Conservation (phyloP, 1,140 invertebrate genomes). For the Euura saliciscinereae region DNA sequence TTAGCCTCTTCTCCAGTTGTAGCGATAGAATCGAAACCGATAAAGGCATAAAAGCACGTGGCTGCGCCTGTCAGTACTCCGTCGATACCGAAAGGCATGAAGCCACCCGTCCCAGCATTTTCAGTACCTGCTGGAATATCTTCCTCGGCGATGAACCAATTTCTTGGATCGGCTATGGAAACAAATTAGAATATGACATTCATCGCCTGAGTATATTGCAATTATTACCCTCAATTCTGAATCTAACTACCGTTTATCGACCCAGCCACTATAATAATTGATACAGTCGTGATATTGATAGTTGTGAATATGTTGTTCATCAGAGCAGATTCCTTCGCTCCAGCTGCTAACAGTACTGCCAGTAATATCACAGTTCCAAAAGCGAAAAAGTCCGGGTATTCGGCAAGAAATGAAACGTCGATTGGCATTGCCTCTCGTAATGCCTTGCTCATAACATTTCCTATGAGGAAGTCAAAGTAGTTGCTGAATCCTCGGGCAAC, state of each 20-base stretch:
- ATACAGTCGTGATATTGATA: constrained; percentile 73
- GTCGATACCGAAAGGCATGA: constrained; percentile 79
- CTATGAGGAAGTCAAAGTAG: constrained; percentile 73
- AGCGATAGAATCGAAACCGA: constrained; percentile 90
- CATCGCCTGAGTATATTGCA: neutral
- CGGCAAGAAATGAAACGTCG: constrained; percentile 61
- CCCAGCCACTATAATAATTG: constrained; percentile 75
- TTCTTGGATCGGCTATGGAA: constrained; percentile 64
- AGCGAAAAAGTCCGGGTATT: constrained; percentile 75
- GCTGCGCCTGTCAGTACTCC: constrained; percentile 85
- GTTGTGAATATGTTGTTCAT: constrained; percentile 80
- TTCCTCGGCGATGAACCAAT: constrained; percentile 43
- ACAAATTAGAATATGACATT: constrained; percentile 49
- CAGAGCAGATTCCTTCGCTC: constrained; percentile 77
- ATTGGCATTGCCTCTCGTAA: constrained; percentile 67
- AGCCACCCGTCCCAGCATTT: constrained; percentile 72
- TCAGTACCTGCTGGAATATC: constrained; percentile 61
- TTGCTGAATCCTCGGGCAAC: constrained; percentile 76
- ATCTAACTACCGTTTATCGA: constrained; percentile 65
- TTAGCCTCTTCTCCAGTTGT: constrained; percentile 85
- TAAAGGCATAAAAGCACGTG: constrained; percentile 90
- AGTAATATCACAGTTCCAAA: constrained; percentile 54
- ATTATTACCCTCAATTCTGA: constrained; percentile 13
- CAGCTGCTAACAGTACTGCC: constrained; percentile 64
- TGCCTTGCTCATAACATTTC: constrained; percentile 65